Conservation (phyloP, 2,797 vertebrate species). For the Rhinoraja longicauda region DNA sequence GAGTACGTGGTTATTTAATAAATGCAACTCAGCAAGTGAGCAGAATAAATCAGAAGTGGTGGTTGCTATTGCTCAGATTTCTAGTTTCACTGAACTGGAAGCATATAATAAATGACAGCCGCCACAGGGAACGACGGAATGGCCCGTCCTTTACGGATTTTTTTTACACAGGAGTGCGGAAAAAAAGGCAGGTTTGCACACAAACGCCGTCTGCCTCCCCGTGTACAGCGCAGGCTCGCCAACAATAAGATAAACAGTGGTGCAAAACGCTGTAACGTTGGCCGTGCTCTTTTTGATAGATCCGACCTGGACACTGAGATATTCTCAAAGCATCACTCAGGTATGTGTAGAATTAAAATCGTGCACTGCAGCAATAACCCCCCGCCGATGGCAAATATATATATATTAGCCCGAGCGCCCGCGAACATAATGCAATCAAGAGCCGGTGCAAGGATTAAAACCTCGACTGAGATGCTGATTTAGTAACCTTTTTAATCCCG, state of each 20-base stretch:
- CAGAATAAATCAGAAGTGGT: neutral
- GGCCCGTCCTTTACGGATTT: neutral
- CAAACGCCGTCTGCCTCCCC: neutral
- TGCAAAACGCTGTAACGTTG: neutral
- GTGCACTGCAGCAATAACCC: constrained; percentile 12
- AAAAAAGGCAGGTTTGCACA: neutral
- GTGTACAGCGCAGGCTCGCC: constrained; percentile 8
- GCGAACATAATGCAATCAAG: neutral
- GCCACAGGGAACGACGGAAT: neutral
- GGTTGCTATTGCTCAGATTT: constrained; percentile 4
- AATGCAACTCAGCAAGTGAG: neutral
- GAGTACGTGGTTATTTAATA: neutral
- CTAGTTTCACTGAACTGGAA: constrained; percentile 32
- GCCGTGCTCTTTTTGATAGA: neutral
- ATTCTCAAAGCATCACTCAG: constrained; percentile 21
- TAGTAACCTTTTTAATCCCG: constrained; percentile 37
- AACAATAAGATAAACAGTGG: neutral
- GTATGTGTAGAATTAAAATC: constrained; percentile 23
- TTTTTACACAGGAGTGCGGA: neutral
- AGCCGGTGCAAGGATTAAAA: constrained; percentile 19
- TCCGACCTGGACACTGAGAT: neutral
- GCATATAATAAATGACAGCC: constrained; percentile 28
- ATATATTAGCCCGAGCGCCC: neutral
- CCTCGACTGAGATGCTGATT: constrained; percentile 17
- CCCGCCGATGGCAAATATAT: neutral